phyloP scores from a whole-genome alignment of 2,888 invertebrate species.

The Alsophila aescularia region DNA sequence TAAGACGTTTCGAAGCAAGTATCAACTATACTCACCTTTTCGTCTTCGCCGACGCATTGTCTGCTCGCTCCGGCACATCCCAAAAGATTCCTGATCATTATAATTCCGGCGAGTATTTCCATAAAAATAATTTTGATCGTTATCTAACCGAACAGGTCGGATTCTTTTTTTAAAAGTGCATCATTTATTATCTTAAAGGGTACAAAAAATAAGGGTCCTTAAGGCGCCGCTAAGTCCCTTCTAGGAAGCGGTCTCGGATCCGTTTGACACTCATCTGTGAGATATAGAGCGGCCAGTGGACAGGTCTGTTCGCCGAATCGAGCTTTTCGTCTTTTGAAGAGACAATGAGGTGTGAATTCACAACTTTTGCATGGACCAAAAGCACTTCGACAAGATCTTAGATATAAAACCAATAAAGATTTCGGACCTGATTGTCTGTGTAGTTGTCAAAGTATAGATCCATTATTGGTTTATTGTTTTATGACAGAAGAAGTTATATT shows the following conservation, averaged over 20 bases:
- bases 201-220: slow-evolving; percentile 77
- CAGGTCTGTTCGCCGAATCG: slow-evolving; percentile 66
- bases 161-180: slow-evolving; percentile 78
- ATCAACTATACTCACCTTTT: slow-evolving; percentile 52
- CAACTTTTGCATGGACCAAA: slow-evolving; percentile 53
- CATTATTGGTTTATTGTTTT: background rate
- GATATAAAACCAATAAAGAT: slow-evolving; percentile 52
- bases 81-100: slow-evolving; percentile 81
- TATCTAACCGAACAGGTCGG: slow-evolving; percentile 82
- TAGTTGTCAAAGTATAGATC: background rate
- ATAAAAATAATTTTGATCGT: slow-evolving; percentile 82
- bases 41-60: slow-evolving; percentile 78
- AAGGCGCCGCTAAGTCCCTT: slow-evolving; percentile 82
- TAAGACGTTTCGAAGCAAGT: slow-evolving; percentile 47
- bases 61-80: slow-evolving; percentile 79
- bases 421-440: slow-evolving; percentile 17
- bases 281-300: slow-evolving; percentile 74
- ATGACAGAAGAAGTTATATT: background rate
- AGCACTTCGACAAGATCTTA: slow-evolving; percentile 37
- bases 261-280: slow-evolving; percentile 81
- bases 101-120: slow-evolving; percentile 82
- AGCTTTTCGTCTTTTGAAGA: slow-evolving; percentile 46
- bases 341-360: slow-evolving; percentile 76
- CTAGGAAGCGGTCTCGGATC: slow-evolving; percentile 77
- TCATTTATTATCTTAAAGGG: slow-evolving; percentile 83